Base-by-base conservation (phyloP, 1,140 invertebrate species). In the Drosophila insularis region DNA sequence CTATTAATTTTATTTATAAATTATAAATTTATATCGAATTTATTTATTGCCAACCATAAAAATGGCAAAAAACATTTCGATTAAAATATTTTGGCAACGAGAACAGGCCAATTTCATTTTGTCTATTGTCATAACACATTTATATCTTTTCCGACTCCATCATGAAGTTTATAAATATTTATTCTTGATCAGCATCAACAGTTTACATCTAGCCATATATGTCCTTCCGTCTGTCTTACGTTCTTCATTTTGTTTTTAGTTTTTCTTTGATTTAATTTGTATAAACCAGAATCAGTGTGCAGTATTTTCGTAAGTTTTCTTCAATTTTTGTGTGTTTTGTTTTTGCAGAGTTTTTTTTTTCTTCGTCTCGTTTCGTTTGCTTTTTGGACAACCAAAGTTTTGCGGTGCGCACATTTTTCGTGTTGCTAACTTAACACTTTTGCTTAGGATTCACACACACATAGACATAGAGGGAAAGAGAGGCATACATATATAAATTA, bases 361-460 rank as follows among this genome's bases (percentile, higher is more conserved):
- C 35, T 14, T 32, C 2, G 35, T 71, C 74, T 74, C 43, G 32
- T 67, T 67, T 66, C 60, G 50, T 21, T 71, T 76, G 71, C 68
- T 72, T 65, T 58, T 14, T 59, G 75, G 70, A 55, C 68, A 86
- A 85, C 81, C 81, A 86, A 85, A 89, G 75, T 77, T 87, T 89
- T 86, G 82, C 66, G 82, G 79, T 62, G 68, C 81, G 67, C 81
- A 73, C 75, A 87, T 72, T 80, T 86, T 89, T 86, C 76, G 72
- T 89, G 84, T 89, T 82, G 80, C 79, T 84, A 86, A 89, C 80
- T 86, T 86, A 86, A 86, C 84, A 86, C 82, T 86, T 86, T 87
- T 85, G 70, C 81, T 87, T 64, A 85, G 81, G 67, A 61, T 60
- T 60, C 73, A 63, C 63, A 61, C 68, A 64, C 65, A 78, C 74